These are phyloP conservation scores for Sinocyclocheilus maitianheensis DNA, from an alignment of 2,113 vertebrate genomes.

Conservation along the genomic window DNA sequence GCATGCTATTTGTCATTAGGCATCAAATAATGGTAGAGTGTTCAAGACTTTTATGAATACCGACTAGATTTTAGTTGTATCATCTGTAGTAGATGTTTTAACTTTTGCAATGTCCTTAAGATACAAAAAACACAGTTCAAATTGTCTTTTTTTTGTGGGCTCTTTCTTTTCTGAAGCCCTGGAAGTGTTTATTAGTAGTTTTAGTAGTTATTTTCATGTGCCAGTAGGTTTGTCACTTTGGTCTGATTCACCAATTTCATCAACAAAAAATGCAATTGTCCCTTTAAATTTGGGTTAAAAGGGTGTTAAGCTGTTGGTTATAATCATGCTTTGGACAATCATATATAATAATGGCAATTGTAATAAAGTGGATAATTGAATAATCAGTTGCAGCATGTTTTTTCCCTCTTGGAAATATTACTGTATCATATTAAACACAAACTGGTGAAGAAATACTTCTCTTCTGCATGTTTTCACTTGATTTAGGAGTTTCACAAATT, in stretches of 20 bases:
- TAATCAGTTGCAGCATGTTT: not conserved
- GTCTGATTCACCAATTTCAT: not conserved
- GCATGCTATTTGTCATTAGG: not conserved
- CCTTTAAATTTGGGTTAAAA: not conserved
- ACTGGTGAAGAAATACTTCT: conserved; percentile 28
- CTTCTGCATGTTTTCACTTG: not conserved
- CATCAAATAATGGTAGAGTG: not conserved
- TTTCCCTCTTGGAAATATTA: not conserved
- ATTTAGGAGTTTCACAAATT: conserved; percentile 39
- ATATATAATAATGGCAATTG: not conserved
- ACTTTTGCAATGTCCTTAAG: not conserved
- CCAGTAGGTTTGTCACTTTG: not conserved
- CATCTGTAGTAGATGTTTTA: not conserved
- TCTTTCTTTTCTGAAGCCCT: not conserved
- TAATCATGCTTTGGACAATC: conserved; percentile 2
- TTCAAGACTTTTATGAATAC: not conserved
- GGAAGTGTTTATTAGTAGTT: not conserved
- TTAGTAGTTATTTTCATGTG: not conserved
- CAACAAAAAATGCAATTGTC: not conserved
- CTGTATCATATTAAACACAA: conserved; percentile 5
- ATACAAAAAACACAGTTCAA: not conserved
- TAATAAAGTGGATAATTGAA: not conserved
- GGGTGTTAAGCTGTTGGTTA: not conserved
- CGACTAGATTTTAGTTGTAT: not conserved
- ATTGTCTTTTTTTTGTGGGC: not conserved